Evolutionary conservation across 2,888 invertebrate species (phyloP).

Genomic region (Macaria notata): DNA sequence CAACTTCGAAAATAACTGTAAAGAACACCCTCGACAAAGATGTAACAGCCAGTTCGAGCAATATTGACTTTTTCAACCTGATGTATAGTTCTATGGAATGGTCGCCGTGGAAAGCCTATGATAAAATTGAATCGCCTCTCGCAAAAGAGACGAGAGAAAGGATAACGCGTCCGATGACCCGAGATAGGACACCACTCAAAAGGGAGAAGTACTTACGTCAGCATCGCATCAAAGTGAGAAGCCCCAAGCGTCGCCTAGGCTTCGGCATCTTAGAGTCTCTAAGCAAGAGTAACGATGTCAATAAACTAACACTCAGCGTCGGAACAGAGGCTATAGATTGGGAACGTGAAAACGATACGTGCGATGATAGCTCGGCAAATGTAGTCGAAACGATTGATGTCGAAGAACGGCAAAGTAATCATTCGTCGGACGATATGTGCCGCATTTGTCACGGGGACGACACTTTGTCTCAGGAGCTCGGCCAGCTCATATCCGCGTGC

Average conservation of each 20-base stretch:
- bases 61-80: constrained; percentile 48
- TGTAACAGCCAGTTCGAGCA: constrained; percentile 55
- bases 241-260: constrained; percentile 54
- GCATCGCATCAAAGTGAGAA: constrained; percentile 67
- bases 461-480: constrained; percentile 53
- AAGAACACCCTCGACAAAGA: constrained; percentile 50
- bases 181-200: constrained; percentile 41
- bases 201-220: constrained; percentile 53
- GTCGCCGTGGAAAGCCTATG: constrained; percentile 6
- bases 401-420: constrained; percentile 50
- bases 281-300: constrained; percentile 35
- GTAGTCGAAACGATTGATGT: constrained; percentile 38
- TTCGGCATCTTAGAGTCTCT: constrained; percentile 37
- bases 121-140: not conserved
- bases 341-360: constrained; percentile 43
- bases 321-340: constrained; percentile 50
- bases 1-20: constrained; percentile 30
- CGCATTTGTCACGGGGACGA: constrained; percentile 75
- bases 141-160: constrained; percentile 3
- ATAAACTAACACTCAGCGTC: constrained; percentile 33
- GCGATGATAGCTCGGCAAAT: constrained; percentile 30
- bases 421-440: constrained; percentile 70
- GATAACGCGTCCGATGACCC: constrained; percentile 30
- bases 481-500: constrained; percentile 68
- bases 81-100: constrained; percentile 21